Conservation (phyloP, 2,888 invertebrate genomes). For the Tachina grossa region DNA sequence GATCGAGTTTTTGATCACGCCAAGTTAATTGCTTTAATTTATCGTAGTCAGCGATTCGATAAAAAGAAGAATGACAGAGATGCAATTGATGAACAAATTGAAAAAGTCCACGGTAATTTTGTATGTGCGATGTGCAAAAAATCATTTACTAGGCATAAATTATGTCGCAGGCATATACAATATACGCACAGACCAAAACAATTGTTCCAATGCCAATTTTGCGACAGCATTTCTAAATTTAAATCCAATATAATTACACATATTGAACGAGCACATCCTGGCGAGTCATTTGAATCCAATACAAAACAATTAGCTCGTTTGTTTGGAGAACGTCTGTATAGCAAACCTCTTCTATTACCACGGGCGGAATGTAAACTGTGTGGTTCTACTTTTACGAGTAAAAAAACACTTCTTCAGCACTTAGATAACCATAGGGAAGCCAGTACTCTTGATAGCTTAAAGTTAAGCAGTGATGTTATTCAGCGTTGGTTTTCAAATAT, state of each 20-base stretch:
- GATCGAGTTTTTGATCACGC: too few species aligned
- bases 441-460: slow-evolving; percentile 24
- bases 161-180: slow-evolving; percentile 78
- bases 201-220: slow-evolving; percentile 73
- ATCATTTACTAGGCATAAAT: slow-evolving; percentile 78
- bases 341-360: too few species aligned
- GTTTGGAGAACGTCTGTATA: too few species aligned
- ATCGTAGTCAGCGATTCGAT: too few species aligned
- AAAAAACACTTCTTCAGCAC: too few species aligned
- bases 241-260: slow-evolving; percentile 76
- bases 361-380: too few species aligned
- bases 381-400: too few species aligned
- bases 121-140: slow-evolving; percentile 77
- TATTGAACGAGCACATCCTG: slow-evolving; percentile 72
- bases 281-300: slow-evolving; percentile 34
- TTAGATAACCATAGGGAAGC: too few species aligned
- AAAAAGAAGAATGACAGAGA: too few species aligned
- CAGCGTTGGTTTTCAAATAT: slow-evolving; percentile 27
- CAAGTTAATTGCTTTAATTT: too few species aligned
- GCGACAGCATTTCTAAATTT: slow-evolving; percentile 74
- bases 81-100: slow-evolving; percentile 49
- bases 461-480: slow-evolving; percentile 46
- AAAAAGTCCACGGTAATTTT: slow-evolving; percentile 72
- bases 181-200: slow-evolving; percentile 74
- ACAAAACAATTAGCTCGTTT: slow-evolving; percentile 49